Conservation (phyloP, 2,888 invertebrate genomes). For the Eristalinus sepulchralis region DNA sequence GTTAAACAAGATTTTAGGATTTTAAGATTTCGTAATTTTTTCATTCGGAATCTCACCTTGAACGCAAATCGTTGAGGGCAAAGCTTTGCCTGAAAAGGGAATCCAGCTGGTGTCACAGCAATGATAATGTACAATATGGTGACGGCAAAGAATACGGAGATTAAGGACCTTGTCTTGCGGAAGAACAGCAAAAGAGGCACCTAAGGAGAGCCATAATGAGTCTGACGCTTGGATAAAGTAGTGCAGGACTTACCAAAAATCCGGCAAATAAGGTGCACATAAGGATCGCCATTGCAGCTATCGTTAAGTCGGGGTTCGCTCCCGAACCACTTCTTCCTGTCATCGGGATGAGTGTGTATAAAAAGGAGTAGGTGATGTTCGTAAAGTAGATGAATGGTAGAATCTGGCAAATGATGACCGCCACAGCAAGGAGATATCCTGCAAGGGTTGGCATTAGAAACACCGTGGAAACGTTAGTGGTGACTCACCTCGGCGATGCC, state of each 20-base stretch:
- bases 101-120: constrained; percentile 82
- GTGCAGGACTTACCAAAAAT: constrained; percentile 76
- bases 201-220: constrained; percentile 67
- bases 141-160: constrained; percentile 74
- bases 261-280: constrained; percentile 77
- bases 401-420: constrained; percentile 79
- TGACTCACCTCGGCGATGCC: constrained; percentile 78
- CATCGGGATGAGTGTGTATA: constrained; percentile 84
- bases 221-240: background rate
- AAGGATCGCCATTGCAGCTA: constrained; percentile 80
- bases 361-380: constrained; percentile 81
- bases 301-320: constrained; percentile 82
- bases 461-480: background rate
- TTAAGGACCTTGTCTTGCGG: constrained; percentile 78
- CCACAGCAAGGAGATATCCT: constrained; percentile 79
- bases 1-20: background rate
- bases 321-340: constrained; percentile 82
- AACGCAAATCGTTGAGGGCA: constrained; percentile 82
- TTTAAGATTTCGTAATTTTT: too few species aligned
- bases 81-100: constrained; percentile 82
- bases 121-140: constrained; percentile 77
- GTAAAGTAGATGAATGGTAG: constrained; percentile 81
- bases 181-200: constrained; percentile 79
- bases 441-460: background rate
- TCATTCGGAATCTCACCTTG: constrained; percentile 79